Evolutionary conservation across 1,140 invertebrate species (phyloP).

Genomic region (Orius laevigatus): DNA sequence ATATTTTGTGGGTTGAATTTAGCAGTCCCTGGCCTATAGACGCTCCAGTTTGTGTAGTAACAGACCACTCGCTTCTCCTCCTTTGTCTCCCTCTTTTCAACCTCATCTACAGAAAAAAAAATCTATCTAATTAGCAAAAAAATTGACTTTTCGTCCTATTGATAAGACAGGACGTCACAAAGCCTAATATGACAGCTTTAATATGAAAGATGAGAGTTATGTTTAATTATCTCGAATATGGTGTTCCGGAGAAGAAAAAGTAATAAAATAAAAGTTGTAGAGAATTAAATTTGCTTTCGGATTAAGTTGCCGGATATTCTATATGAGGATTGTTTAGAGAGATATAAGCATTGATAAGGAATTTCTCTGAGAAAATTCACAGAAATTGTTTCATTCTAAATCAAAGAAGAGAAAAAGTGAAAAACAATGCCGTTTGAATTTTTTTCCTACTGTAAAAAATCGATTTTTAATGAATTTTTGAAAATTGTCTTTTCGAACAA

Average conservation of each 20-base stretch:
- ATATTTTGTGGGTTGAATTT: constrained; percentile 90
- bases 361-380: too few species aligned
- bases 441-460: too few species aligned
- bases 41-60: constrained; percentile 90
- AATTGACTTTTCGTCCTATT: background rate
- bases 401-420: too few species aligned
- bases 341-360: too few species aligned
- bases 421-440: too few species aligned
- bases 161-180: background rate
- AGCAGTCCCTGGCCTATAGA: constrained; percentile 70
- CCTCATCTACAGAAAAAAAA: constrained; percentile 8
- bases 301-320: background rate
- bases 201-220: too few species aligned
- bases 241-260: background rate
- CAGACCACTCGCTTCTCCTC: constrained; percentile 59
- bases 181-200: background rate
- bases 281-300: too few species aligned
- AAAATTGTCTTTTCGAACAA: background rate
- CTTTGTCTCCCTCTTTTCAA: constrained; percentile 11
- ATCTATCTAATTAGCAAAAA: background rate
- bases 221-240: background rate
- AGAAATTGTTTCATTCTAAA: too few species aligned
- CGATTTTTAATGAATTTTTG: background rate
- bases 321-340: background rate
- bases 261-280: too few species aligned